Conservation (phyloP, 2,113 vertebrate genomes). For the Polypterus bichir region DNA sequence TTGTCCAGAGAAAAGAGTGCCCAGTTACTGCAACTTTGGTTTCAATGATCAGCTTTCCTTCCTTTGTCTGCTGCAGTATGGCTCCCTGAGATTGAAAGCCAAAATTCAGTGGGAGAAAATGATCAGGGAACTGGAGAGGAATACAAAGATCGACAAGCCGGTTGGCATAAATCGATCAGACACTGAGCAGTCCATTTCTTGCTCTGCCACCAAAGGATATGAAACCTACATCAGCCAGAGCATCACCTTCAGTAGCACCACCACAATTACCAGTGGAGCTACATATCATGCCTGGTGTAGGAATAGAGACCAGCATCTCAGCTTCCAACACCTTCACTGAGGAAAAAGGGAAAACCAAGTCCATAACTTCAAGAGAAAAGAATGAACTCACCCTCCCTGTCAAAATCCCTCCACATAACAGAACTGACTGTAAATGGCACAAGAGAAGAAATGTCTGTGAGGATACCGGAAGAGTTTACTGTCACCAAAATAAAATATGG, state of each 20-base stretch:
- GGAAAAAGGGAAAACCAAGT: neutral
- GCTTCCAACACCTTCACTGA: neutral
- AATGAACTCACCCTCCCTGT: neutral
- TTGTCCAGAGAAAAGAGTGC: neutral
- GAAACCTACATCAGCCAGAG: neutral
- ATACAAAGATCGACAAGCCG: neutral
- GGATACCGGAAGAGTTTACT: conserved; percentile 32
- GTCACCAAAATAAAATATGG: neutral
- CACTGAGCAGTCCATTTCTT: neutral
- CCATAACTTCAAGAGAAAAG: neutral
- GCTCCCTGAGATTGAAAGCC: neutral
- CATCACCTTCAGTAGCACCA: neutral
- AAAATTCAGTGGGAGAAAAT: neutral
- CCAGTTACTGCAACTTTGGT: neutral
- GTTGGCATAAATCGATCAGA: neutral
- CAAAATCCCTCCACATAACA: neutral
- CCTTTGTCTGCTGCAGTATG: neutral
- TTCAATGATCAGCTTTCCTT: conserved; percentile 5
- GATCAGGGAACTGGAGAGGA: neutral
- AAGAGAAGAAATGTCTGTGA: conserved; percentile 14
- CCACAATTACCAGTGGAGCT: neutral
- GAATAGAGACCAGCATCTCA: neutral
- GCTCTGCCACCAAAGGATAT: too few relatives aligned
- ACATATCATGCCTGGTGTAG: neutral
- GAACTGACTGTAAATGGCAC: neutral